phyloP scores from a whole-genome alignment of 2,888 invertebrate species.

The Macrosiphum euphorbiae region DNA sequence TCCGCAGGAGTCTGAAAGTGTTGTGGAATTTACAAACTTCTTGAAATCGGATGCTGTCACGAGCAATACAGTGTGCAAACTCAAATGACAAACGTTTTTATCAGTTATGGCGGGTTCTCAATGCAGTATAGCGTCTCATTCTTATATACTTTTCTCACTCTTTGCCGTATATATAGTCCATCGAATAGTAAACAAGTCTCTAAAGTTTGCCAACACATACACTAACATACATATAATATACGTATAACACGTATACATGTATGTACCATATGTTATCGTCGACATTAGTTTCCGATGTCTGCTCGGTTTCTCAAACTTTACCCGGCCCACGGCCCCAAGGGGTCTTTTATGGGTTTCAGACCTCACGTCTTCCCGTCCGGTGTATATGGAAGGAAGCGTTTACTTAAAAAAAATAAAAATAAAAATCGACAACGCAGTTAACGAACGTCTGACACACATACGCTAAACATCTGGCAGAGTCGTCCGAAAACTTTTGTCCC shows the following conservation, averaged over 20 bases:
- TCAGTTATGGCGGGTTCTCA: conserved; percentile 21
- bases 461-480: conserved; percentile 42
- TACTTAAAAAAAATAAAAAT: conserved; percentile 22
- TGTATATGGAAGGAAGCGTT: conserved; percentile 12
- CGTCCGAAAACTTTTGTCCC: conserved; percentile 32
- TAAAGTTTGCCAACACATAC: conserved; percentile 44
- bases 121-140: not conserved
- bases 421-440: conserved; percentile 8
- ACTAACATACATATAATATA: not conserved
- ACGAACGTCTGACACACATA: conserved; percentile 45
- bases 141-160: not conserved
- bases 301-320: conserved; percentile 42
- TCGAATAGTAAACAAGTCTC: conserved; percentile 40
- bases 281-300: conserved; percentile 53
- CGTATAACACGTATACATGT: not conserved
- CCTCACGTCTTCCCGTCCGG: not conserved
- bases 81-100: conserved; percentile 58
- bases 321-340: conserved; percentile 8
- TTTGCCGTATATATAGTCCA: not conserved
- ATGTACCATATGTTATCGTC: conserved; percentile 39
- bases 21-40: conserved; percentile 36
- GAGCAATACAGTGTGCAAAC: conserved; percentile 19
- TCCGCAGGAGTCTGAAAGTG: not conserved
- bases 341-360: conserved; percentile 43
- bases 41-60: conserved; percentile 49